A percentile compares a stretch with the other conserved stretches of the same genome.
These are phyloP conservation scores for Maccullochella peelii DNA, from an alignment of 2,113 vertebrate genomes.

Conservation along the genomic window DNA sequence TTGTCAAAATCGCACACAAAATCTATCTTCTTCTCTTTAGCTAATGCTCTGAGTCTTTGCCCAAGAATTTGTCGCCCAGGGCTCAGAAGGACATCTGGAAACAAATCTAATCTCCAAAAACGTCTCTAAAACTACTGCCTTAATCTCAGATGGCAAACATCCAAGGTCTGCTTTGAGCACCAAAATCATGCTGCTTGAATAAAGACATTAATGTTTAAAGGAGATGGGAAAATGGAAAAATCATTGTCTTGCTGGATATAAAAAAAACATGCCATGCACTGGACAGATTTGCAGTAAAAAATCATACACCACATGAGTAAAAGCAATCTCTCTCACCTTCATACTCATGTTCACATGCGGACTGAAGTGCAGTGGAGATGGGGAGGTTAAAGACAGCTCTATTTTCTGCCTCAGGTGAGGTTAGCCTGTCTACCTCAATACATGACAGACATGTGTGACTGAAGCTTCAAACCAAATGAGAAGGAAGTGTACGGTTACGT, in stretches of 20 bases:
- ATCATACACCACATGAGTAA: neutral
- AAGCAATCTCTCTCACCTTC: neutral
- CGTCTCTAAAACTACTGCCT: slow-evolving; percentile 40
- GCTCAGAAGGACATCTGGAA: slow-evolving; percentile 67
- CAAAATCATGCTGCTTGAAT: slow-evolving; percentile 4
- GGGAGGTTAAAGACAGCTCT: slow-evolving; percentile 13
- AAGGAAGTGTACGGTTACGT: slow-evolving; percentile 29
- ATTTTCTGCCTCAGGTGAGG: slow-evolving; percentile 31
- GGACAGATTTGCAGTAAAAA: neutral
- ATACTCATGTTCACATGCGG: neutral
- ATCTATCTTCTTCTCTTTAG: slow-evolving; percentile 39
- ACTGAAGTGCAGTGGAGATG: slow-evolving; percentile 4
- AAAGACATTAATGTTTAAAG: slow-evolving; percentile 3
- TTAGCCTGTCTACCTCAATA: slow-evolving; percentile 26
- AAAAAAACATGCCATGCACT: neutral
- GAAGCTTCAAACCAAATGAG: slow-evolving; percentile 30
- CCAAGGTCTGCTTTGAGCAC: slow-evolving; percentile 32
- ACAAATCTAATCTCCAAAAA: slow-evolving; percentile 67
- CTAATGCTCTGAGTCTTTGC: slow-evolving; percentile 49
- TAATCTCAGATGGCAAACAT: slow-evolving; percentile 60
- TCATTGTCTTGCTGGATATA: neutral
- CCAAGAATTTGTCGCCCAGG: slow-evolving; percentile 19
- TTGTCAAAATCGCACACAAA: slow-evolving; percentile 53
- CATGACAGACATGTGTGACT: slow-evolving; percentile 37
- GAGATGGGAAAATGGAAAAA: neutral